These are phyloP conservation scores for Noctua janthina DNA, from an alignment of 2,888 invertebrate species.

Conservation along the genomic window DNA sequence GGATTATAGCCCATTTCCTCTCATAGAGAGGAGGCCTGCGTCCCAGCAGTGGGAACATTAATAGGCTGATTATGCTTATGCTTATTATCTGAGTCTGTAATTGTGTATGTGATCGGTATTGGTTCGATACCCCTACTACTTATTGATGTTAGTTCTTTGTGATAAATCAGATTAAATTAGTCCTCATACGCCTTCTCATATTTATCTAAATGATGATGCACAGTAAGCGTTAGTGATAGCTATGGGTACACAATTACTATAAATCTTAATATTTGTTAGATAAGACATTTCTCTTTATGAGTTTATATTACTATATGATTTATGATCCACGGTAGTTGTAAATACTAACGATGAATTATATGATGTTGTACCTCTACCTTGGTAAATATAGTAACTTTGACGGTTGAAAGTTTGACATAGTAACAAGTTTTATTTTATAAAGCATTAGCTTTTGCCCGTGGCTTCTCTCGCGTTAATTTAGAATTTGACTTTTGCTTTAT, in stretches of 20 bases:
- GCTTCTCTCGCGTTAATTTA: no score
- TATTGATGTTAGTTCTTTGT: not conserved
- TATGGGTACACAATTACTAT: not conserved
- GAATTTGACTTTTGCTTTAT: no score
- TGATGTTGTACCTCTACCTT: not conserved
- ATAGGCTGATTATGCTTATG: no score
- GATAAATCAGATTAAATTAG: not conserved
- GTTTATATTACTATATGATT: slow-evolving; percentile 4
- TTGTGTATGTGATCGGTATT: not conserved
- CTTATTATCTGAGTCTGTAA: no score
- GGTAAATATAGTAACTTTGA: not conserved
- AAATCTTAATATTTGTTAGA: slow-evolving; percentile 1
- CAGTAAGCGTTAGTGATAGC: not conserved
- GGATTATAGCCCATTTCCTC: no score
- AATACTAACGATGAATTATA: not conserved
- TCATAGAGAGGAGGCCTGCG: no score
- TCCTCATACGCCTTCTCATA: not conserved
- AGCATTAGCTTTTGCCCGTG: no score
- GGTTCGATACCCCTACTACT: not conserved
- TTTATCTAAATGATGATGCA: slow-evolving; percentile 17
- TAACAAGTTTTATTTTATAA: not conserved
- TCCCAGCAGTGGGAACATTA: no score
- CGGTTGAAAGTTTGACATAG: not conserved
- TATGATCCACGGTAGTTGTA: slow-evolving; percentile 1
- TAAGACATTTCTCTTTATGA: slow-evolving; percentile 9